phyloP scores from a whole-genome alignment of 2,888 invertebrate species.

The Erannis defoliaria region DNA sequence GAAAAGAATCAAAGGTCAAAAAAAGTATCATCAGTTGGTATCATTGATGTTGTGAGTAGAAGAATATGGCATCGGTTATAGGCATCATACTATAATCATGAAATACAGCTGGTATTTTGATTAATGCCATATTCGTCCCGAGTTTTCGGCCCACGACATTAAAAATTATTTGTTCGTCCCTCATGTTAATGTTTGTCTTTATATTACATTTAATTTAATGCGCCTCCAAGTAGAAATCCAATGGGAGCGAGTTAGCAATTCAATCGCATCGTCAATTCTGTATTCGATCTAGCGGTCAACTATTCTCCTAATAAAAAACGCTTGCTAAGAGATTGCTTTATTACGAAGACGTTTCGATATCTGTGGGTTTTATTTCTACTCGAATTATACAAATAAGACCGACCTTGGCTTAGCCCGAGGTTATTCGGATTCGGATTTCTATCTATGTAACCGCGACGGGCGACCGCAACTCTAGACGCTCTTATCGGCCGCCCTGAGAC shows the following conservation, averaged over 20 bases:
- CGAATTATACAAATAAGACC: conserved; percentile 39
- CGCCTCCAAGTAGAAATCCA: conserved; percentile 7
- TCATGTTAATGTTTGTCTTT: too few relatives aligned
- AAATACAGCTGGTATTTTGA: not conserved
- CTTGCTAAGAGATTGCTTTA: conserved; percentile 10
- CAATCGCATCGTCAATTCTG: conserved; percentile 5
- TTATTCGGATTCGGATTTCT: conserved; percentile 43
- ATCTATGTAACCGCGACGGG: conserved; percentile 42
- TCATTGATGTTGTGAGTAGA: not conserved
- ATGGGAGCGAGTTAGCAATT: conserved; percentile 9
- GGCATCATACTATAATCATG: too few relatives aligned
- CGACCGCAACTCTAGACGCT: conserved; percentile 39
- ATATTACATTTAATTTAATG: conserved; percentile 12
- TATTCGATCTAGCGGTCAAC: conserved; percentile 6
- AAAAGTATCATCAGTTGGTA: not conserved
- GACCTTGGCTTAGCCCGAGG: conserved; percentile 43
- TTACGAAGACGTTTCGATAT: conserved; percentile 23
- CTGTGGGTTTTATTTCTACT: conserved; percentile 32
- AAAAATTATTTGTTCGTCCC: too few relatives aligned
- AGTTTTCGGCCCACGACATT: too few relatives aligned
- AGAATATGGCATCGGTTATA: too few relatives aligned
- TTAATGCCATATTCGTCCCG: too few relatives aligned
- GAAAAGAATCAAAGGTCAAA: too few relatives aligned
- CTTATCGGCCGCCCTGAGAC: conserved; percentile 48
- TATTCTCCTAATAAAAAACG: conserved; percentile 12